phyloP scores from a whole-genome alignment of 2,888 invertebrate species.

The Germaria angustata region DNA sequence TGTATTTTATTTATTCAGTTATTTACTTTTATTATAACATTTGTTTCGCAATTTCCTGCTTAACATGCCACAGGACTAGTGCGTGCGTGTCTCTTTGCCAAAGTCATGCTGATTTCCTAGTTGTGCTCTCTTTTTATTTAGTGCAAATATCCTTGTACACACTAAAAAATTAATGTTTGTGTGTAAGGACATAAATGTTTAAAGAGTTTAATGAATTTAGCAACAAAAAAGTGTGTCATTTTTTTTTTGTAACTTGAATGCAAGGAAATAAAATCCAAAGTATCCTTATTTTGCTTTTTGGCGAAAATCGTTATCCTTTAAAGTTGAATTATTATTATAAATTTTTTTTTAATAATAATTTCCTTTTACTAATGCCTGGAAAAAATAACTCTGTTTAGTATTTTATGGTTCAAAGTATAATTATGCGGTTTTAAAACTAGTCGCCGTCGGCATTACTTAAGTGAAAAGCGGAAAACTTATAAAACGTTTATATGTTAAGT shows the following conservation, averaged over 20 bases:
- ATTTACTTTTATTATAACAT: neutral
- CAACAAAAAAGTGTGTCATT: neutral
- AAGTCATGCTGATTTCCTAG: constrained; percentile 55
- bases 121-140: constrained; percentile 28
- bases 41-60: constrained; percentile 18
- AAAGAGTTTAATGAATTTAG: constrained; percentile 15
- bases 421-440: too few relatives aligned
- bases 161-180: neutral
- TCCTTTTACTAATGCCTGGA: neutral
- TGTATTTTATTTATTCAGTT: constrained; percentile 37
- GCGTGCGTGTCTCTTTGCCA: constrained; percentile 64
- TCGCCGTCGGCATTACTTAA: too few relatives aligned
- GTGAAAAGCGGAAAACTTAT: too few relatives aligned
- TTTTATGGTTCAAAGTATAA: neutral
- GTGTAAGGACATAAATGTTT: constrained; percentile 27
- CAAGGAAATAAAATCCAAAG: constrained; percentile 5
- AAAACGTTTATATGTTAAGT: too few relatives aligned
- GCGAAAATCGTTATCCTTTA: constrained; percentile 9
- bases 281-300: constrained; percentile 21
- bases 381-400: neutral
- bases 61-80: constrained; percentile 44
- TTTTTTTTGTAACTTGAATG: neutral
- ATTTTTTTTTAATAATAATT: neutral
- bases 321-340: constrained; percentile 20
- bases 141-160: neutral